Base-by-base conservation (phyloP, 2,797 vertebrate genomes). In the Aythya fuligula region DNA sequence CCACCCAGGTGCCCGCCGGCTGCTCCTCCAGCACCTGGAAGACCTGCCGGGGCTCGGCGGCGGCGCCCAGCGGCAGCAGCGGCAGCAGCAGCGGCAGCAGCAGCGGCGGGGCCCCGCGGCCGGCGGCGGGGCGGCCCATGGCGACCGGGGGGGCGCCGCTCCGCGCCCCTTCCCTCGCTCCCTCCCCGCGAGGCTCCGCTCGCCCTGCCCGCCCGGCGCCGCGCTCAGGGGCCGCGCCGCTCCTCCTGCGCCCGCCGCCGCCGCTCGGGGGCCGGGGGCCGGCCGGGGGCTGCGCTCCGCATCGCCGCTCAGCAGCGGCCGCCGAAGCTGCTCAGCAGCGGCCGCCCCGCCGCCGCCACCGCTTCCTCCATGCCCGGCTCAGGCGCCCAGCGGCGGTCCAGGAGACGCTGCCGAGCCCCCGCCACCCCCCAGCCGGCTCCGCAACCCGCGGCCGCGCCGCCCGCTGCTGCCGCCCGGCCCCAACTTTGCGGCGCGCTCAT, bases 11-110 rank as follows among this genome's bases (percentile, higher is more conserved):
- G 72, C 99, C 99, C 1, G 99, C 69, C 6, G 99, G 98, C 91
- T 99, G 99, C 98, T 99, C 99, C 95, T 99, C 99, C 97, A 98
- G 96, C 71, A 99, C 98, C 89, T 98, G 98, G 82, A 99, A 99
- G 97, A 99, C 98, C 97, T 99, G 99, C 21, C 99, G 98, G 86
- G 98, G 98, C 96, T 99, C 99, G n/a, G 98, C 96, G 87, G 95
- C 85, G 90, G 97, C 97, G 74, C 98, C 95, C 97, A 98, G 97
- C 85, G 98, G 98, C 97, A 98, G 86, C 86, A 80, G 76, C 85
- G 34, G 64, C 85, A 98, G 85, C 58, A 98, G 95, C 69, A 99
- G 81, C 95, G 98, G 34, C 85, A 58, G 47, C 74, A 25, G 51
- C 51, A 53, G 51, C 51, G 51, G 51, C 34, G 39, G 75, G 32